Conservation (phyloP, 2,888 invertebrate species). For the Melipona bicolor region DNA sequence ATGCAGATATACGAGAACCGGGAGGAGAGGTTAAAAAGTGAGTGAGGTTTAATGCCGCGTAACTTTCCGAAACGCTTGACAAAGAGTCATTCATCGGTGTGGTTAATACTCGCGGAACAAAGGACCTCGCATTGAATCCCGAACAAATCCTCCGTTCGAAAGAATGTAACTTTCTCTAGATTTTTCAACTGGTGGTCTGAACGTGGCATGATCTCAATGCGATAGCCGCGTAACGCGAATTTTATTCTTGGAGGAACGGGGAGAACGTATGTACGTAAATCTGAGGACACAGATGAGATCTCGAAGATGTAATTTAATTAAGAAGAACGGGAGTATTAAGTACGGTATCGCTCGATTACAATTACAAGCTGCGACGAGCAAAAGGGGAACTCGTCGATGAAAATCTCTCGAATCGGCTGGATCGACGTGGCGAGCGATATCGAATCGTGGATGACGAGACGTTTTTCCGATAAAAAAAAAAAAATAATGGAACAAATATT, state of each 20-base stretch:
- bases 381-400: not conserved
- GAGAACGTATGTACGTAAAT: conserved; percentile 6
- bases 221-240: not conserved
- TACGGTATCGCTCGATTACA: not conserved
- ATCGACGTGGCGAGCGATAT: not conserved
- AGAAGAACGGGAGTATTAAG: not conserved
- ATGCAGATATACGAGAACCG: conserved; percentile 78
- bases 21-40: conserved; percentile 75
- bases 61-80: not conserved
- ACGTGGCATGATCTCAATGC: no score
- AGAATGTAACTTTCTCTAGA: conserved; percentile 38
- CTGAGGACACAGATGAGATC: not conserved
- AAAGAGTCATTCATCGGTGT: not conserved
- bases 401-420: not conserved
- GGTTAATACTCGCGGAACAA: conserved; percentile 3
- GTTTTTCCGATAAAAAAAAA: not conserved
- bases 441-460: not conserved
- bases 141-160: conserved; percentile 19
- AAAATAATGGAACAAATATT: conserved; percentile 12
- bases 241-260: conserved; percentile 17
- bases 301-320: conserved; percentile 27
- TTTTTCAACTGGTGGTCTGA: not conserved
- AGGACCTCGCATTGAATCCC: not conserved
- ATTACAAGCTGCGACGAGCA: not conserved
- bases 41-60: conserved; percentile 17